These are phyloP conservation scores for Lampropteryx suffumata DNA, from an alignment of 2,888 invertebrate species.

Conservation along the genomic window DNA sequence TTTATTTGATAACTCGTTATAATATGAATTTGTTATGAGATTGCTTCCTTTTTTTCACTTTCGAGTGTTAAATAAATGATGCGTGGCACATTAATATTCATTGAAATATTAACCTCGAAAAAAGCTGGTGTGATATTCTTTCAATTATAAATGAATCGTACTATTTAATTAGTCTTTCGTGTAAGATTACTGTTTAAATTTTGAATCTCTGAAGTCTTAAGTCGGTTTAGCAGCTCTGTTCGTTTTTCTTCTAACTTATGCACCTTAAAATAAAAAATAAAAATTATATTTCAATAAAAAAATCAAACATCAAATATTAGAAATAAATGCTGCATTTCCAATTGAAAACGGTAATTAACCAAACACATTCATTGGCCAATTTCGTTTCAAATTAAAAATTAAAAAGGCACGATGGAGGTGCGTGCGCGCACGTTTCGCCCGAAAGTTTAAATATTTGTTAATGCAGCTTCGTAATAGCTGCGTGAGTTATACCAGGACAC, in stretches of 20 bases:
- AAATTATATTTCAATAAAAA: neutral
- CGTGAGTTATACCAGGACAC: slow-evolving; percentile 49
- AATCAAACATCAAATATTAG: neutral
- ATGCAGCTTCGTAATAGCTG: slow-evolving; percentile 53
- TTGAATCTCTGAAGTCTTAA: too few species aligned
- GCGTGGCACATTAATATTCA: slow-evolving; percentile 24
- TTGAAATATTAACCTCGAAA: slow-evolving; percentile 24
- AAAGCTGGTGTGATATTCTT: slow-evolving; percentile 17
- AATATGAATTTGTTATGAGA: slow-evolving; percentile 32
- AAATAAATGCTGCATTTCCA: slow-evolving; percentile 10
- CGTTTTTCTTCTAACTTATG: too few species aligned
- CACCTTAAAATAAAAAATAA: too few species aligned
- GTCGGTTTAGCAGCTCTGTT: too few species aligned
- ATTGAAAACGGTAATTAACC: slow-evolving; percentile 24
- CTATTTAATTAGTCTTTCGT: slow-evolving; percentile 9
- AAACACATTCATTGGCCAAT: slow-evolving; percentile 33
- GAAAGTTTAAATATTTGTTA: slow-evolving; percentile 74
- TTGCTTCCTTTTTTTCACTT: slow-evolving; percentile 30
- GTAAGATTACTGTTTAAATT: neutral
- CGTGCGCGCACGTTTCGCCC: slow-evolving; percentile 46
- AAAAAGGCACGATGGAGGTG: slow-evolving; percentile 34
- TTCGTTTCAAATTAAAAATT: slow-evolving; percentile 30
- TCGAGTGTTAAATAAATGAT: slow-evolving; percentile 28
- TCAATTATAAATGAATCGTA: slow-evolving; percentile 19
- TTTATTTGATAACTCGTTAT: slow-evolving; percentile 41